Evolutionary conservation across 1,140 invertebrate species (phyloP).

Genomic region (Tetranychus urticae): DNA sequence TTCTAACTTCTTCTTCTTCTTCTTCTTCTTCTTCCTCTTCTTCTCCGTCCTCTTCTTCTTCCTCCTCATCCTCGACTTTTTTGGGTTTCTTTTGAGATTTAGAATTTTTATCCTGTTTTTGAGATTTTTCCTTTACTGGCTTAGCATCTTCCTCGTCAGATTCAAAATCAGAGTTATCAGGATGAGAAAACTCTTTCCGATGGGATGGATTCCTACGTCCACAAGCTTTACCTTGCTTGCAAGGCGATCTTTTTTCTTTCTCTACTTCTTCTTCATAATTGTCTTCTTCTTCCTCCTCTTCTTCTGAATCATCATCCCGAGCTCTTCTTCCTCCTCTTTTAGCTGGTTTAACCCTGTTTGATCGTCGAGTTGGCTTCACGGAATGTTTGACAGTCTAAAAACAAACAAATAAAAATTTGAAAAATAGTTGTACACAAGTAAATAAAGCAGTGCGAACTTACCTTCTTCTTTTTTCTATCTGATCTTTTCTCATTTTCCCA

Average conservation of each 20-base stretch:
- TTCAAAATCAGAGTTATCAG: conserved; percentile 11
- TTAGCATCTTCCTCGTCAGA: conserved; percentile 2
- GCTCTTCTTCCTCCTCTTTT: background rate
- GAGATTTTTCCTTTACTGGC: background rate
- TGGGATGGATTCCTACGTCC: conserved; percentile 1
- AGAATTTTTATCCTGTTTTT: background rate
- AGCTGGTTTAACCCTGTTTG: background rate
- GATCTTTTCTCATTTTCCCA: background rate
- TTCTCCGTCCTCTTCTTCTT: no score
- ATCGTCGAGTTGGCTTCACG: background rate
- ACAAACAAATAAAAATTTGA: background rate
- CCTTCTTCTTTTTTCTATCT: background rate
- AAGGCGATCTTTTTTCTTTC: conserved; percentile 7
- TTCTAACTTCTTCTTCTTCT: no score
- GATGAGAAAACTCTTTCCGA: conserved; percentile 6
- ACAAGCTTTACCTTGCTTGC: conserved; percentile 8
- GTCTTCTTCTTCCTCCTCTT: conserved; percentile 9
- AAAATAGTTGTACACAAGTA: background rate
- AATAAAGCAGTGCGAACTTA: background rate
- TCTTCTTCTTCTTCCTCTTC: no score
- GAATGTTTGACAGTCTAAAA: background rate
- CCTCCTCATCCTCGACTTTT: background rate
- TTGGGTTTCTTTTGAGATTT: background rate
- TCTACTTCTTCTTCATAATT: conserved; percentile 3
- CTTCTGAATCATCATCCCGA: conserved; percentile 1